A percentile compares a stretch with the other conserved stretches of the same genome.
These are phyloP conservation scores for Chironomus riparius DNA, from an alignment of 2,888 invertebrate species.

Conservation along the genomic window DNA sequence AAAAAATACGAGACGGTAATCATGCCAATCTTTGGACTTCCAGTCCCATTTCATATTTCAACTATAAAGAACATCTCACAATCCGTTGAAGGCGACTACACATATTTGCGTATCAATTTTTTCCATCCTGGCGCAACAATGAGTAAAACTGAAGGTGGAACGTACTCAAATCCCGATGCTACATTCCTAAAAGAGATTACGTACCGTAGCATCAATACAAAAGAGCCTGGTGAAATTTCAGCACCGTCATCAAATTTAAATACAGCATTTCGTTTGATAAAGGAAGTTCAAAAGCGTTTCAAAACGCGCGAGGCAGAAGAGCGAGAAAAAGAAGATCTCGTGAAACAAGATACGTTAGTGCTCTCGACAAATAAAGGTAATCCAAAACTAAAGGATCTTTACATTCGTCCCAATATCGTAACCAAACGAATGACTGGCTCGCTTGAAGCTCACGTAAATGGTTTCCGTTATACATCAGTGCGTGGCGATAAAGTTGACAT, in stretches of 20 bases:
- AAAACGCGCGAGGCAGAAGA: slow-evolving; percentile 98
- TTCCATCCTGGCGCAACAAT: slow-evolving; percentile 97
- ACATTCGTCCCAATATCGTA: slow-evolving; percentile 98
- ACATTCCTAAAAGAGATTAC: slow-evolving; percentile 99
- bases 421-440: slow-evolving; percentile 90
- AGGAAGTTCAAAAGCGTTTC: slow-evolving; percentile 98
- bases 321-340: slow-evolving; percentile 95
- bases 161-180: slow-evolving; percentile 89
- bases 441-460: slow-evolving; percentile 92
- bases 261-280: slow-evolving; percentile 94
- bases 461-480: slow-evolving; percentile 96
- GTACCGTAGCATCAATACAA: slow-evolving; percentile 93
- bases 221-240: slow-evolving; percentile 90
- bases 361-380: slow-evolving; percentile 94
- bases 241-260: slow-evolving; percentile 93
- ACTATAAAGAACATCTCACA: slow-evolving; percentile 98
- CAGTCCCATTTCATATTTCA: slow-evolving; percentile 97
- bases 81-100: slow-evolving; percentile 97
- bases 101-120: slow-evolving; percentile 95
- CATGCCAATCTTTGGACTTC: slow-evolving; percentile 89
- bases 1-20: slow-evolving; percentile 98
- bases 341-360: slow-evolving; percentile 94
- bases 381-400: slow-evolving; percentile 94
- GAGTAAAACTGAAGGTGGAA: slow-evolving; percentile 84
- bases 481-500: slow-evolving; percentile 99